Conservation (phyloP, 2,113 vertebrate genomes). For the Xenus cinereus region DNA sequence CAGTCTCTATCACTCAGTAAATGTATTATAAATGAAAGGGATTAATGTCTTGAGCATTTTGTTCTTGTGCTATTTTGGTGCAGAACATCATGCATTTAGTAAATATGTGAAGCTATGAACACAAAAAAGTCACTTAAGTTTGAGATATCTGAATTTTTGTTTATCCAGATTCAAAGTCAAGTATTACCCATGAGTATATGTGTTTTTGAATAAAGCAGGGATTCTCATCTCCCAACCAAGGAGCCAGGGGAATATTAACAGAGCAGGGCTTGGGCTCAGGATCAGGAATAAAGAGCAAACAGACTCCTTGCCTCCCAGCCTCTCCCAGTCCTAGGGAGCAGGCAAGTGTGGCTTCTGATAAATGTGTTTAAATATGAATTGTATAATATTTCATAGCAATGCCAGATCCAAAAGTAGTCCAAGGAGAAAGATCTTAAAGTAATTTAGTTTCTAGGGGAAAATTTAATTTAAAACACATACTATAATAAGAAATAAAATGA, state of each 20-base stretch:
- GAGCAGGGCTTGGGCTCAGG: not conserved
- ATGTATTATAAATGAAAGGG: not conserved
- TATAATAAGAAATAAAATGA: constrained; percentile 3
- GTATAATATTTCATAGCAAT: not conserved
- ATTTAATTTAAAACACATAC: not conserved
- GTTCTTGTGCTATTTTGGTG: not conserved
- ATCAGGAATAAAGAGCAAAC: not conserved
- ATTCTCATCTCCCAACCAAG: not conserved
- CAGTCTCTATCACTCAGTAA: not conserved
- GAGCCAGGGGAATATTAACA: not conserved
- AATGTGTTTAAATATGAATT: not conserved
- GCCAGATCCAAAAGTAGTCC: not conserved
- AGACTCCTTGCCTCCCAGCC: not conserved
- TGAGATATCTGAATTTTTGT: not conserved
- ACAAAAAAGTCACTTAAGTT: not conserved
- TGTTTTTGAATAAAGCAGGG: not conserved
- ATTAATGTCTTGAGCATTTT: not conserved
- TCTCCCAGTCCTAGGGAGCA: not conserved
- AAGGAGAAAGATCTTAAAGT: not conserved
- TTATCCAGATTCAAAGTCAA: not conserved
- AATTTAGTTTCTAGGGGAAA: not conserved
- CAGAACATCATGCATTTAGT: not conserved
- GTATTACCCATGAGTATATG: not conserved
- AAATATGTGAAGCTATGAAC: not conserved
- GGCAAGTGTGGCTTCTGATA: not conserved